Evolutionary conservation across 2,797 vertebrate species (phyloP), one percentile per base, ranked within the genome.

Genomic region (Poeciliopsis turneri): DNA sequence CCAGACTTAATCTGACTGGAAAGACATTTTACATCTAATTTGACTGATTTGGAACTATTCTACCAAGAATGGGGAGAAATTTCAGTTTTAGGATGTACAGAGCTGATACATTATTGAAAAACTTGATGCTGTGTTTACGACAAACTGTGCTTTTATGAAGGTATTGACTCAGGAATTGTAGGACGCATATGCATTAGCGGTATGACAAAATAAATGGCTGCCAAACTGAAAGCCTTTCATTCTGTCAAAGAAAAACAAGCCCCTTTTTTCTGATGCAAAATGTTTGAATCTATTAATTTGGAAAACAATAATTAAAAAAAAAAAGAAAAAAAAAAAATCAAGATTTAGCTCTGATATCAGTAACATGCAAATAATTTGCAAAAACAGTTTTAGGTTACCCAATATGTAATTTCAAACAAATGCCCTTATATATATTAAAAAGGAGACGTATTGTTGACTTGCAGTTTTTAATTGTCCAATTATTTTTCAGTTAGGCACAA

Each of bases 381-480:
- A 45, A 6, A n/a, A 45, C 23, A 23, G 15, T 36, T 36, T 18
- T 2, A 46, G 30, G 76, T 59, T 59, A 46, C 12, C 69, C 20
- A 49, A n/a, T 16, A 28, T 43, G 7, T 45, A 2, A 28, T 12
- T 28, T 7, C 7, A 73, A 68, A 28, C 11, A 49, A 49, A 13
- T 18, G 16, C 5, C 49, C 1, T 73, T 20, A 30, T 5, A 2
- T 18, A 18, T 13, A 28, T 11, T 1, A 13, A 28, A 59, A 53
- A 20, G 10, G 6, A 64, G 5, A 59, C 25, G 0, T 6, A 11
- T 78, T 78, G 2, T 69, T 43, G 41, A 82, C 82, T 43, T 74
- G 75, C 69, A 87, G 28, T n/a, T 69, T 92, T 92, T 91, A 91
- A 91, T 88, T 90, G 13, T 53, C 20, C 25, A 47, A 2, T 78